Percentiles rank a stretch among this genome's conserved stretches.
Evolutionary conservation across 2,113 vertebrate genomes (phyloP).

Genomic region (Malurus elegans): DNA sequence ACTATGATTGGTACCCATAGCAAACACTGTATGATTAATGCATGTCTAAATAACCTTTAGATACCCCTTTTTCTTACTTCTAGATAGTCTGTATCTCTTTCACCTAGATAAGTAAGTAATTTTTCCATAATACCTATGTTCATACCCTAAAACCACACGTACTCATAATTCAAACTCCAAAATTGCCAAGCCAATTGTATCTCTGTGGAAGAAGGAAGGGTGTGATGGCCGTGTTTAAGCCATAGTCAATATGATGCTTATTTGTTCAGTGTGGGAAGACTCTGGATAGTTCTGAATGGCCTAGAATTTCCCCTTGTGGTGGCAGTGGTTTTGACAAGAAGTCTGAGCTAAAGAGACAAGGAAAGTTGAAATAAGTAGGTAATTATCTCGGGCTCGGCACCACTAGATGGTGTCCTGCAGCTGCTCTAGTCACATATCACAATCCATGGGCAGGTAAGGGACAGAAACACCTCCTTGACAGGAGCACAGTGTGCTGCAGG

Average conservation of each 20-base stretch:
- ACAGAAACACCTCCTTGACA: neutral
- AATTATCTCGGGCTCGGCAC: neutral
- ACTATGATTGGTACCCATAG: neutral
- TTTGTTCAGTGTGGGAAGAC: too few relatives aligned
- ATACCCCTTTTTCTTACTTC: neutral
- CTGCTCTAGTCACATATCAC: neutral
- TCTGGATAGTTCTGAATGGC: neutral
- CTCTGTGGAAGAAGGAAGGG: neutral
- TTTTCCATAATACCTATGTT: neutral
- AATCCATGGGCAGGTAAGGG: neutral
- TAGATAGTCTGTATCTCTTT: neutral
- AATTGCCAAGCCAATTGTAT: neutral
- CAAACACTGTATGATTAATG: neutral
- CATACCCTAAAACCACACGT: neutral
- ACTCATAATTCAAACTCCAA: neutral
- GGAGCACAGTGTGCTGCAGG: neutral
- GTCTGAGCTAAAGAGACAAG: neutral
- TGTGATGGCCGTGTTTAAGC: rapidly evolving
- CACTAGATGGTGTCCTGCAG: constrained; percentile 48
- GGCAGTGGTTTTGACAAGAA: neutral
- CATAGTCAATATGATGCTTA: rapidly evolving
- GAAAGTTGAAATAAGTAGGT: rapidly evolving
- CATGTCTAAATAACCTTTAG: neutral
- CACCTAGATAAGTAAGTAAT: neutral
- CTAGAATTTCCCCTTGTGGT: neutral